Evolutionary conservation across 2,888 invertebrate species (phyloP), one percentile per base, ranked within the genome.

Genomic region (Mesorhabditis sp.): DNA sequence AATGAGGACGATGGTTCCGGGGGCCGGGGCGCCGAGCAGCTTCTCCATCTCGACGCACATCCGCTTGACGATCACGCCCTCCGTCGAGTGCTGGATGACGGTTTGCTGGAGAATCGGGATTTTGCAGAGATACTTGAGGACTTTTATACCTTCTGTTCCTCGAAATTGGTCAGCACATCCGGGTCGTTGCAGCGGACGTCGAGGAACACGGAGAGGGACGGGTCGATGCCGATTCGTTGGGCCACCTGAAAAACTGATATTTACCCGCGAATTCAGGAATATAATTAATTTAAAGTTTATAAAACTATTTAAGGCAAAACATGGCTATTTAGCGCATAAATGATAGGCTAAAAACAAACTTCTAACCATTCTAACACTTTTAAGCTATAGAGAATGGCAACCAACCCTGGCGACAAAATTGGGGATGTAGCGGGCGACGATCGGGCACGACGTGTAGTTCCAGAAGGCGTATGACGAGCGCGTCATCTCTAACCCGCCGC

Each of bases 31-130:
- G 28, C 28, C 28, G 28, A 28, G 28, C 28, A 28, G 28, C 58
- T 50, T 50, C n/a, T 50, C 58, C 58, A 50, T 50, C 58, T 50
- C 58, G 10, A n/a, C n/a, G 58, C 58, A 50, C 7, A 50, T 50
- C n/a, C 58, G 58, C 7, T 50, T n/a, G 58, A 50, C 58, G 58
- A 50, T 50, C 58, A 13, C n/a, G 10, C 10, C 7, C 58, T 10
- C 10, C 58, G 58, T 13, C 7, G 58, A 10, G n/a, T 50, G 58
- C 10, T 50, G n/a, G n/a, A 50, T 50, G 7, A n/a, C n/a, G n/a
- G n/a, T 13, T 10, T 50, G 7, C 58, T 50, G n/a, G n/a, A 50
- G n/a, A 10, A 50, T 2, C 7, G 1, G 7, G n/a, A n/a, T 50
- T n/a, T 50, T 50, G n/a, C 10, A 50, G n/a, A 13, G 58, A 50